Evolutionary conservation across 2,113 vertebrate genomes (phyloP).

Genomic region (Lagopus muta): DNA sequence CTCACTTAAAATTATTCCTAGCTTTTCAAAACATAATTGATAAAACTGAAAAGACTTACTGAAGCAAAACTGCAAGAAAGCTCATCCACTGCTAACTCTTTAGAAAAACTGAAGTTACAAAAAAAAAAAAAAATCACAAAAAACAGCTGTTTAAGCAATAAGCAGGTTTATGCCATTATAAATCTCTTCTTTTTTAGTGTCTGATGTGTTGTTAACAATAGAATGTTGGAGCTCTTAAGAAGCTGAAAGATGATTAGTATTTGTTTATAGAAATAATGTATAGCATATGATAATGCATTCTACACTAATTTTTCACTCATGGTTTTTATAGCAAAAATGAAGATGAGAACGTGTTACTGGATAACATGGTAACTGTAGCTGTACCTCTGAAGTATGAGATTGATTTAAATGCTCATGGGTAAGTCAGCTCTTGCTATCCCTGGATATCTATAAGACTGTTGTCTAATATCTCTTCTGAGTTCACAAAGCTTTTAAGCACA

Average conservation of each 20-base stretch:
- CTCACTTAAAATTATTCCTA: not conserved
- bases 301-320: not conserved
- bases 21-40: not conserved
- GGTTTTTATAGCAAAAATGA: slow-evolving; percentile 85
- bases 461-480: not conserved
- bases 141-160: not conserved
- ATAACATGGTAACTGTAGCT: slow-evolving; percentile 78
- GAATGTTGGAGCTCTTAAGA: not conserved
- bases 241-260: not conserved
- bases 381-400: slow-evolving; percentile 89
- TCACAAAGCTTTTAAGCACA: not conserved
- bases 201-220: not conserved
- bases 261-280: not conserved
- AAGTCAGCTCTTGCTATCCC: slow-evolving; percentile 48
- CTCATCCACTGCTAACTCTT: not conserved
- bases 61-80: not conserved
- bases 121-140: not conserved
- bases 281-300: not conserved
- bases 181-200: not conserved
- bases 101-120: not conserved
- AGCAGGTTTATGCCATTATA: not conserved
- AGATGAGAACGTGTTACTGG: slow-evolving; percentile 71
- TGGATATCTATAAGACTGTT: not conserved
- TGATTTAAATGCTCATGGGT: slow-evolving; percentile 87
- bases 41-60: not conserved